phyloP scores from a whole-genome alignment of 2,888 invertebrate species.

The Cheilosia vulpina region DNA sequence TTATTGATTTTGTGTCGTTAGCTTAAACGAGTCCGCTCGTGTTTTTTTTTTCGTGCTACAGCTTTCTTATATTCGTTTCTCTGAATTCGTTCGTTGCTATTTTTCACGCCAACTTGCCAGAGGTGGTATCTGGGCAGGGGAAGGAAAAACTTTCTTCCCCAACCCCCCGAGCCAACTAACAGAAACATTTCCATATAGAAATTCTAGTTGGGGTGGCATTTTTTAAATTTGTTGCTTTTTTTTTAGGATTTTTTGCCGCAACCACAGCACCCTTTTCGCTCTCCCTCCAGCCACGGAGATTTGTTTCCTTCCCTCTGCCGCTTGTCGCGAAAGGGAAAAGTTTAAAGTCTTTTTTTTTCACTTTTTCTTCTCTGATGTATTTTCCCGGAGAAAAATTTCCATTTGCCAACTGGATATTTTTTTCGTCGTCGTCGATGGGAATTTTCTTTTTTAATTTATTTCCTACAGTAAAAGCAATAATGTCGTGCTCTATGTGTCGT shows the following conservation, averaged over 20 bases:
- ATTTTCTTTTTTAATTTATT: constrained; percentile 75
- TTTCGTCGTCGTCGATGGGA: constrained; percentile 63
- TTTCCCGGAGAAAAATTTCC: constrained; percentile 73
- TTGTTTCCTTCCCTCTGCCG: constrained; percentile 26
- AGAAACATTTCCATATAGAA: constrained; percentile 73
- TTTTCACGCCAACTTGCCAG: constrained; percentile 72
- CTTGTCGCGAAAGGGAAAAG: constrained; percentile 59
- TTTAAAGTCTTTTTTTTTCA: constrained; percentile 57
- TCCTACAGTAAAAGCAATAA: constrained; percentile 72
- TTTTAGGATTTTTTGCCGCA: constrained; percentile 55
- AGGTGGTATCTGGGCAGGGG: constrained; percentile 31
- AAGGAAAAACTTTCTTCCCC: constrained; percentile 25
- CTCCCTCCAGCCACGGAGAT: constrained; percentile 41
- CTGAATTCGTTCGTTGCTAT: constrained; percentile 71
- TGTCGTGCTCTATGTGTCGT: constrained; percentile 74
- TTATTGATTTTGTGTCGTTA: constrained; percentile 79
- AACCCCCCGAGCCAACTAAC: constrained; percentile 57
- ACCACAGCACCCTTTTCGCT: constrained; percentile 69
- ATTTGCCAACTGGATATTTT: constrained; percentile 65
- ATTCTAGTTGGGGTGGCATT: constrained; percentile 71
- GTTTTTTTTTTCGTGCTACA: constrained; percentile 32
- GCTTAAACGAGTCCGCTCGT: constrained; percentile 71
- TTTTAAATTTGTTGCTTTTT: constrained; percentile 39
- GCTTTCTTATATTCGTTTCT: constrained; percentile 61
- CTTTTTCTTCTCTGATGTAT: constrained; percentile 39